Base-by-base conservation (phyloP, 2,888 invertebrate genomes). In the Coelogynopora nodosa region DNA sequence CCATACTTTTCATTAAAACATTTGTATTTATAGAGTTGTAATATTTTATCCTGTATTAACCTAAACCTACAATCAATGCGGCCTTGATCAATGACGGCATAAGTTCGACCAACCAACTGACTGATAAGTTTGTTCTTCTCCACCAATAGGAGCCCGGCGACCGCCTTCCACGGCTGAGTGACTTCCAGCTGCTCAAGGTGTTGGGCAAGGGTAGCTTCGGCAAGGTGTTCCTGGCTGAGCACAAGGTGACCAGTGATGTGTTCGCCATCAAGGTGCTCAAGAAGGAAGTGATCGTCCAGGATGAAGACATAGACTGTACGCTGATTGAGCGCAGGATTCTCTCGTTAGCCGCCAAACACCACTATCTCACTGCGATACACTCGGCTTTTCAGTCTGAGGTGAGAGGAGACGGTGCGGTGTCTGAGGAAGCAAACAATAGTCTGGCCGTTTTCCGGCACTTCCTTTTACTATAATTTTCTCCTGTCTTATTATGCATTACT, bases 151-250 rank as follows among this genome's bases (percentile, higher is more conserved):
- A 49, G 18, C 49, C 49, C 18, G 18, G 49, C 49, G 49, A 49
- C 49, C 49, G 49, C 18, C 18, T 49, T 5, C 49, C 49, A 92
- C 49, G 49, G 30, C 27, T 84, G 67, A 30, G 23, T 23, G 97
- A 98, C 93, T 99, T 98, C 93, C 94, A 94, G 91, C 98, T 99
- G 93, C 96, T 98, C 91, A 99, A 99, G 94, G 98, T 99, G 89
- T 94, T 99, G 88, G 98, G 98, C 88, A 99, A 99, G 93, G 98
- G 98, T 86, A 97, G 97, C 91, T 99, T 99, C 93, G 98, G 98
- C 87, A 99, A 94, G 91, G 98, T 98, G 85, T 97, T 98, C 97
- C 93, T 98, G 88, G 98, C 98, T 0, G 98, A 98, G 93, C 95
- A 95, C 92, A 96, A 95, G 92, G 95, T 95, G 89, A 94, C 95